A percentile compares a stretch with the other conserved stretches of the same genome.
Conservation (phyloP, 1,140 invertebrate species). For the Leguminivora glycinivorella region DNA sequence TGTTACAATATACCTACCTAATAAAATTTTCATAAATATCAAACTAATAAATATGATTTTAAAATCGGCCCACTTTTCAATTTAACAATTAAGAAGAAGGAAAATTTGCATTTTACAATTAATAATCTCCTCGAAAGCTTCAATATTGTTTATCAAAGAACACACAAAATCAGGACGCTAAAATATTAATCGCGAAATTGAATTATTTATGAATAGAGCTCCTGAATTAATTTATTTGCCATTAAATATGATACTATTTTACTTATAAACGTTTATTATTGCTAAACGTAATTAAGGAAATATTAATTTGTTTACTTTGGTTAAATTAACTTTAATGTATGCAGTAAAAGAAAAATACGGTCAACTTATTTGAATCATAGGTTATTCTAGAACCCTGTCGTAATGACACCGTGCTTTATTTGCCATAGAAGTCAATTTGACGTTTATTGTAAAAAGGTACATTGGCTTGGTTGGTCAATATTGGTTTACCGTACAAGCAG, state of each 20-base stretch:
- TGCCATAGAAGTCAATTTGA: too few species aligned
- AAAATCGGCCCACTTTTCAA: background rate
- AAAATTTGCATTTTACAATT: slow-evolving; percentile 2
- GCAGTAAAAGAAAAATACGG: too few species aligned
- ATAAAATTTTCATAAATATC: too few species aligned
- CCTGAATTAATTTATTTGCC: background rate
- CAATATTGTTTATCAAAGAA: slow-evolving; percentile 27
- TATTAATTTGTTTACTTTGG: background rate
- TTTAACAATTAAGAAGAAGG: background rate
- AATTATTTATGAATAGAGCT: slow-evolving; percentile 17
- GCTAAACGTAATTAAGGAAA: background rate
- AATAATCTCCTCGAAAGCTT: background rate
- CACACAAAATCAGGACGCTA: slow-evolving; percentile 3
- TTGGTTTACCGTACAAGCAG: too few species aligned
- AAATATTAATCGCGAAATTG: slow-evolving; percentile 21
- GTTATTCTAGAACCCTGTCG: too few species aligned
- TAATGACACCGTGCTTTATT: too few species aligned
- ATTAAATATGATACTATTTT: background rate
- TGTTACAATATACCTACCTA: too few species aligned
- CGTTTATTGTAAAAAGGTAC: too few species aligned
- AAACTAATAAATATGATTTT: too few species aligned
- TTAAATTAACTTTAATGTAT: too few species aligned
- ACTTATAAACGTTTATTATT: background rate
- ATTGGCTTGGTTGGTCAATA: too few species aligned
- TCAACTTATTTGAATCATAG: too few species aligned